A percentile compares a stretch with the other conserved stretches of the same genome.
Evolutionary conservation across 2,888 invertebrate genomes (phyloP).

Genomic region (Adelphocoris suturalis): DNA sequence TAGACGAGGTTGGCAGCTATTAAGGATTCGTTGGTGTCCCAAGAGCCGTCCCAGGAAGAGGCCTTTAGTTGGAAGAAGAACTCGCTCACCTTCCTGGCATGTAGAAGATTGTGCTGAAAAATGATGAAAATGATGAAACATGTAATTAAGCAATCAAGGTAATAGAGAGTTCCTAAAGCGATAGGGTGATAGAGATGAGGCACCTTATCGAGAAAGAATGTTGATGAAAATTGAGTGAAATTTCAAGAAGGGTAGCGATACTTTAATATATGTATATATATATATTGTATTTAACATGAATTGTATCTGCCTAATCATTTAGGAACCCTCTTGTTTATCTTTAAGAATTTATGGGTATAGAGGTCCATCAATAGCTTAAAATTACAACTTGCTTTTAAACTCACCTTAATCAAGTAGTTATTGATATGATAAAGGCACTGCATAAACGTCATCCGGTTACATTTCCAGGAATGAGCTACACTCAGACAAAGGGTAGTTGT

Average conservation of each 20-base stretch:
- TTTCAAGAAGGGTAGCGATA: no score
- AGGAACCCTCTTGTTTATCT: no score
- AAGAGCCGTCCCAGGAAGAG: neutral
- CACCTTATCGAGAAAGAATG: no score
- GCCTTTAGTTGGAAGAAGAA: neutral
- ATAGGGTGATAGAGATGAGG: no score
- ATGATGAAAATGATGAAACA: neutral
- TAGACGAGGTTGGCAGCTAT: neutral
- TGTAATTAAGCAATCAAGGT: neutral
- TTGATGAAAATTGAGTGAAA: no score
- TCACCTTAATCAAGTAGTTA: slow-evolving; percentile 37
- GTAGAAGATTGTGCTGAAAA: slow-evolving; percentile 15
- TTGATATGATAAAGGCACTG: slow-evolving; percentile 43
- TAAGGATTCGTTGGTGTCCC: neutral
- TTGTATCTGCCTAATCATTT: no score
- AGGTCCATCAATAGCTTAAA: no score
- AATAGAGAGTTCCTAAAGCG: neutral
- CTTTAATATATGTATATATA: no score
- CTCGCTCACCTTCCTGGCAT: slow-evolving; percentile 8
- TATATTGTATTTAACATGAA: no score
- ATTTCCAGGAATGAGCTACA: neutral
- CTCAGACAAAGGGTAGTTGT: neutral
- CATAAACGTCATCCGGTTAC: slow-evolving; percentile 17
- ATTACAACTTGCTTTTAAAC: no score
- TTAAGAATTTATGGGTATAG: no score